A percentile compares a stretch with the other conserved stretches of the same genome.
Evolutionary conservation across 1,140 invertebrate genomes (phyloP).

Genomic region (Trachymyrmex cornetzi): DNA sequence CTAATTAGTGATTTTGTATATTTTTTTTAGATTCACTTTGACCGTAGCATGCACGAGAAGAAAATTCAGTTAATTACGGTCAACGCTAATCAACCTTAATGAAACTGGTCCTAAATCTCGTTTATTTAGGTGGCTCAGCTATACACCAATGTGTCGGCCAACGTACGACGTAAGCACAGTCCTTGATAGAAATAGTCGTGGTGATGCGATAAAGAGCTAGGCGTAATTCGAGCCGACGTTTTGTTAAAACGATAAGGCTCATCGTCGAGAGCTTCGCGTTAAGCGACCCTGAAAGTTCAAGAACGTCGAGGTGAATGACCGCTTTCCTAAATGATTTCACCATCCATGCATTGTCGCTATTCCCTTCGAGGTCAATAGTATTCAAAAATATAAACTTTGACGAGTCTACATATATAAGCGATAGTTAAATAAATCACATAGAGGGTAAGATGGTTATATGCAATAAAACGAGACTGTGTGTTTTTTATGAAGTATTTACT

Average conservation of each 20-base stretch:
- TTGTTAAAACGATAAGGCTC: slow-evolving; percentile 73
- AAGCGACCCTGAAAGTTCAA: slow-evolving; percentile 85
- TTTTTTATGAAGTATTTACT: neutral
- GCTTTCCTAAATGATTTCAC: slow-evolving; percentile 68
- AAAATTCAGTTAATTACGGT: slow-evolving; percentile 40
- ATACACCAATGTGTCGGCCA: slow-evolving; percentile 8
- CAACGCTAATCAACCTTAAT: slow-evolving; percentile 35
- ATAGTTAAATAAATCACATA: neutral
- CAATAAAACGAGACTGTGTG: neutral
- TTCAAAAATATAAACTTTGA: slow-evolving; percentile 31
- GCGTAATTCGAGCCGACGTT: slow-evolving; percentile 75
- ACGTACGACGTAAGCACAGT: slow-evolving; percentile 54
- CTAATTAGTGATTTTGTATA: slow-evolving; percentile 18
- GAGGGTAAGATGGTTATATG: neutral
- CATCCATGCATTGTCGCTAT: slow-evolving; percentile 53
- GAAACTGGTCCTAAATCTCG: slow-evolving; percentile 30
- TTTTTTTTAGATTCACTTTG: slow-evolving; percentile 15
- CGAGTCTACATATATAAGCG: slow-evolving; percentile 3
- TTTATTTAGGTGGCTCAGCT: slow-evolving; percentile 53
- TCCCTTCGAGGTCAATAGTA: slow-evolving; percentile 31
- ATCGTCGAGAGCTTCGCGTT: slow-evolving; percentile 40
- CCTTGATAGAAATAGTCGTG: slow-evolving; percentile 64
- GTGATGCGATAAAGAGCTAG: slow-evolving; percentile 46
- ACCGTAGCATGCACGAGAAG: neutral
- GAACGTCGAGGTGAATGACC: slow-evolving; percentile 83